Conservation (phyloP, 1,140 invertebrate genomes). For the Pachypsylla venusta region DNA sequence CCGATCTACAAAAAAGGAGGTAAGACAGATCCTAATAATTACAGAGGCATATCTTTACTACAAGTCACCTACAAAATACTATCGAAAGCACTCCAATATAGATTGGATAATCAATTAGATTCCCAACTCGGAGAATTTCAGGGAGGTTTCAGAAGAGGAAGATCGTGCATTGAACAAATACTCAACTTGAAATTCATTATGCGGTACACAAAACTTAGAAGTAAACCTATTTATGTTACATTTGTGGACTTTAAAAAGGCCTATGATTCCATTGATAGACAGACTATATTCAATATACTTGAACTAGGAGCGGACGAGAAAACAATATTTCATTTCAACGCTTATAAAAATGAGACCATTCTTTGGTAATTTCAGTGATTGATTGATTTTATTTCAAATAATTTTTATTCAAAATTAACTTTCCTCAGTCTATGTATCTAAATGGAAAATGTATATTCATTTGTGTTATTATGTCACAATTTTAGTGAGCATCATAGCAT, state of each 20-base stretch:
- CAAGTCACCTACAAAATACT: conserved; percentile 12
- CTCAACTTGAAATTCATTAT: conserved; percentile 10
- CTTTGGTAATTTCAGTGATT: no score
- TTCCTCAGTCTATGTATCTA: no score
- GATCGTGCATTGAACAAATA: conserved; percentile 14
- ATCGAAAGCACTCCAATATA: conserved; percentile 14
- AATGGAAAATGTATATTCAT: no score
- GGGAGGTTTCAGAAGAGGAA: conserved; percentile 13
- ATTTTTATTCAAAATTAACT: no score
- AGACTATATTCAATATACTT: conserved; percentile 8
- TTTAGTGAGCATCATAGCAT: no score
- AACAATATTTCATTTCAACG: not conserved
- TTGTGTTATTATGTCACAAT: no score
- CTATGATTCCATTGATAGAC: conserved; percentile 8
- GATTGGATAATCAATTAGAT: conserved; percentile 12
- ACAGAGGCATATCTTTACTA: conserved; percentile 14
- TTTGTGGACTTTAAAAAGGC: conserved; percentile 14
- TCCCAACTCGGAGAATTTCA: conserved; percentile 13
- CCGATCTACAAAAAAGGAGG: conserved; percentile 16
- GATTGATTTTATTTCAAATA: no score
- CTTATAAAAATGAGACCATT: no score
- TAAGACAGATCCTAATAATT: conserved; percentile 16
- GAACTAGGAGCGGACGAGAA: not conserved
- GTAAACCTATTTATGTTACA: not conserved
- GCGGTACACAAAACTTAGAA: not conserved